Conservation (phyloP, 2,113 vertebrate species). For the Sorex araneus region DNA sequence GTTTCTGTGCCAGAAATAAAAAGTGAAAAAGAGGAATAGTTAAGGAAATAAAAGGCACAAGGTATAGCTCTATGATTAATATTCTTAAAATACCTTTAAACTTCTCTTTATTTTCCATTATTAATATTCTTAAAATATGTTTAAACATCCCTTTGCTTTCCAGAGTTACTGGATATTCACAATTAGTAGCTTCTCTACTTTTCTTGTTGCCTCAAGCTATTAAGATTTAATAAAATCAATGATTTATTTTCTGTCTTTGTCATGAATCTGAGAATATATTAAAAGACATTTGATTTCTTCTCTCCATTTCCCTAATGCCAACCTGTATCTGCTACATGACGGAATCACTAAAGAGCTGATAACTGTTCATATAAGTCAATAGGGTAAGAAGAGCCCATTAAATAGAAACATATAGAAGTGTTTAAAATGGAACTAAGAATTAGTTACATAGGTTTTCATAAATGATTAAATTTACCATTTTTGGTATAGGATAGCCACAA, state of each 20-base stretch:
- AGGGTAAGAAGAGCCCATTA: background rate
- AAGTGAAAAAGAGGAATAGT: background rate
- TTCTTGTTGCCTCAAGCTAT: background rate
- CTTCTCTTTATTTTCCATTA: background rate
- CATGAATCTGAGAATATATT: background rate
- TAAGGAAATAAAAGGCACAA: background rate
- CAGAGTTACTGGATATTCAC: background rate
- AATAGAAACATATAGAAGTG: background rate
- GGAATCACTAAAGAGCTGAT: slow-evolving; percentile 12
- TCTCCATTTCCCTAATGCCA: background rate
- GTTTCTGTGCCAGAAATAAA: background rate
- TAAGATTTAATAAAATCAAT: slow-evolving; percentile 48
- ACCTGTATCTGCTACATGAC: background rate
- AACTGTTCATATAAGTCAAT: background rate
- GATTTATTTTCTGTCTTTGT: background rate
- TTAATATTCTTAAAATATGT: background rate
- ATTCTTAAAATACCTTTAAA: background rate
- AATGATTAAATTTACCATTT: too few species aligned
- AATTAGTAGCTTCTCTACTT: background rate
- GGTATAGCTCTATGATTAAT: background rate
- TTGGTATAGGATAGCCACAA: too few species aligned
- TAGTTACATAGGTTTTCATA: too few species aligned
- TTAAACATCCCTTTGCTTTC: background rate
- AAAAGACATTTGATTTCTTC: background rate
- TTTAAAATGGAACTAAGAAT: background rate